Conservation (phyloP, 2,113 vertebrate species). For the Salminus brasiliensis region DNA sequence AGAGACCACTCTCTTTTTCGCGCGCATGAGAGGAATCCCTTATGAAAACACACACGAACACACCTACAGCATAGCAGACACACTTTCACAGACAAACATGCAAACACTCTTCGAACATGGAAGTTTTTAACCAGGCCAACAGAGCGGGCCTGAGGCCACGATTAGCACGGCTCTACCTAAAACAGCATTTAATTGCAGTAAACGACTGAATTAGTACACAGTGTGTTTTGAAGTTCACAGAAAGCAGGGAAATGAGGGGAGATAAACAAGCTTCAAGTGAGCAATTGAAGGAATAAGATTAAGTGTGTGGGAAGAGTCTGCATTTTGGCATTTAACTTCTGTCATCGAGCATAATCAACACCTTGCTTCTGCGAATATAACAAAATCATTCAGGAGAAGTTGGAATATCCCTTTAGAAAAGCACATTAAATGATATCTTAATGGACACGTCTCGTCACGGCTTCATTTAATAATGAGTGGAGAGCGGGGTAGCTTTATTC, state of each 20-base stretch:
- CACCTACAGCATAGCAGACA: constrained; percentile 15
- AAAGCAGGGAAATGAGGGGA: neutral
- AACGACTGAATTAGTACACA: constrained; percentile 18
- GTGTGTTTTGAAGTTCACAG: constrained; percentile 26
- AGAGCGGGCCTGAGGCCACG: constrained; percentile 23
- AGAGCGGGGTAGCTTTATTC: too few species aligned
- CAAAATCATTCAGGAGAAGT: neutral
- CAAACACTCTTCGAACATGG: constrained; percentile 10
- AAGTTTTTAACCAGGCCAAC: constrained; percentile 28
- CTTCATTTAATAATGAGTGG: neutral
- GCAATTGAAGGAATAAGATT: neutral
- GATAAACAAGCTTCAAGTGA: neutral
- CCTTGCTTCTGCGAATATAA: constrained; percentile 6
- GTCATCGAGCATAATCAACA: neutral
- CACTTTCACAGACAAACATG: constrained; percentile 1
- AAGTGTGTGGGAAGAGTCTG: neutral
- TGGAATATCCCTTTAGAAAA: neutral
- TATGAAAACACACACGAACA: constrained; percentile 28
- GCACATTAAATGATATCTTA: neutral
- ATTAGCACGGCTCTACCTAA: constrained; percentile 45
- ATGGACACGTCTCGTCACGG: constrained; percentile 6
- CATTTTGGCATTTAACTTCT: constrained; percentile 5
- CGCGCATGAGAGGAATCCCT: constrained; percentile 37
- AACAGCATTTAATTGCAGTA: constrained; percentile 43
- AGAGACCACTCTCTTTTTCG: constrained; percentile 19